A percentile compares a stretch with the other conserved stretches of the same genome.
Evolutionary conservation across 1,140 invertebrate genomes (phyloP).

Genomic region (Anadara kagoshimensis): DNA sequence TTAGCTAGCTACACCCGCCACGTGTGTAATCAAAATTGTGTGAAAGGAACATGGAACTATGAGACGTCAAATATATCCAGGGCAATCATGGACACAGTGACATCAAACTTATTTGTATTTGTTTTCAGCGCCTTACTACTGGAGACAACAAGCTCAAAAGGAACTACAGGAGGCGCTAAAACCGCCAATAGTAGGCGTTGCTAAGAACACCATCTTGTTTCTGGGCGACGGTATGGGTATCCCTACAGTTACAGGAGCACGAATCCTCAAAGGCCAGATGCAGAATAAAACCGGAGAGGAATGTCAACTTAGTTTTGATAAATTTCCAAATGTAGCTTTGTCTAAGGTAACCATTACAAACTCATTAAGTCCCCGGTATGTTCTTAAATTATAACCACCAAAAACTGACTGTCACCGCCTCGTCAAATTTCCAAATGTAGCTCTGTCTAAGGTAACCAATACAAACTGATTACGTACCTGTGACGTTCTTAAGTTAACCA

Average conservation of each 20-base stretch:
- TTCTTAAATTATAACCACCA: too few species aligned
- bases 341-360: conserved; percentile 80
- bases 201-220: conserved; percentile 94
- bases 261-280: conserved; percentile 83
- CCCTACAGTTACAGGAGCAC: conserved; percentile 89
- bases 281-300: conserved; percentile 80
- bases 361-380: too few species aligned
- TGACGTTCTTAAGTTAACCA: too few species aligned
- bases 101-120: too few species aligned
- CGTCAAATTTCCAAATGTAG: conserved; percentile 84
- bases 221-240: conserved; percentile 96
- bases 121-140: conserved; percentile 18
- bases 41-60: too few species aligned
- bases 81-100: too few species aligned
- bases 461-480: not conserved
- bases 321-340: conserved; percentile 83
- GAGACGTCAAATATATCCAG: too few species aligned
- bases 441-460: conserved; percentile 80
- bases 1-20: too few species aligned
- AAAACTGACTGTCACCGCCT: conserved; percentile 79
- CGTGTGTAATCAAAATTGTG: too few species aligned
- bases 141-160: conserved; percentile 19
- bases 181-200: conserved; percentile 69
- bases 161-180: conserved; percentile 17
- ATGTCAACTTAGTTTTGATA: conserved; percentile 82